Base-by-base conservation (phyloP, 2,797 vertebrate genomes). In the Chrysocyon brachyurus region DNA sequence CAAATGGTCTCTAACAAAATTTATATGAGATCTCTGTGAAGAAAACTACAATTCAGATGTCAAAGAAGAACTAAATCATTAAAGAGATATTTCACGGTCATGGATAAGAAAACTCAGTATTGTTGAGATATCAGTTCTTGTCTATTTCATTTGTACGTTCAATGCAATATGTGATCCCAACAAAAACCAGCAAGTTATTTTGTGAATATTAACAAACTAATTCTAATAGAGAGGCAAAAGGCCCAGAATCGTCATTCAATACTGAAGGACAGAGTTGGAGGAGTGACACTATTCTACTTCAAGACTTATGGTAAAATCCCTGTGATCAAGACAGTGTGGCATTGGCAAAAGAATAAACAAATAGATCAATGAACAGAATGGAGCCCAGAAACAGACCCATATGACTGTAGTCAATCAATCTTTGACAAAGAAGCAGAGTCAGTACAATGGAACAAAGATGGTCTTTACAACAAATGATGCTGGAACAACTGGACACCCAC, bases 51-150 rank as follows among this genome's bases (percentile, higher is more conserved):
- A 93, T 10, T 82, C 28, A 64, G 14, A 61, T 89, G 49, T 63
- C 36, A 82, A 94, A 87, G 36, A 83, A 75, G 66, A 54, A 40
- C 24, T 78, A 92, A 40, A 70, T 78, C 81, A 75, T 72, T 70
- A 4, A 19, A 75, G 54, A 89, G 26, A 33, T 54, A 78, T 61
- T 77, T 1, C 33, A 66, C 2, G 12, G 31, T 96, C 24, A 52
- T 87, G 33, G 70, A 85, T 87, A 82, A 82, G 33, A 66, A 83
- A 61, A 82, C 2, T 59, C 31, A 36, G 12, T 49, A 59, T 57
- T 64, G 22, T 87, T 28, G 94, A 78, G 52, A 87, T 75, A 17
- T 90, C 56, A 79, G 24, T 68, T 90, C 49, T 97, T 49, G 16
- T 59, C 24, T 75, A 77, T 49, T 86, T 95, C n/a, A 73, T 82